A percentile compares a stretch with the other conserved stretches of the same genome.
Evolutionary conservation across 2,113 vertebrate species (phyloP).

Genomic region (Albula glossodonta): DNA sequence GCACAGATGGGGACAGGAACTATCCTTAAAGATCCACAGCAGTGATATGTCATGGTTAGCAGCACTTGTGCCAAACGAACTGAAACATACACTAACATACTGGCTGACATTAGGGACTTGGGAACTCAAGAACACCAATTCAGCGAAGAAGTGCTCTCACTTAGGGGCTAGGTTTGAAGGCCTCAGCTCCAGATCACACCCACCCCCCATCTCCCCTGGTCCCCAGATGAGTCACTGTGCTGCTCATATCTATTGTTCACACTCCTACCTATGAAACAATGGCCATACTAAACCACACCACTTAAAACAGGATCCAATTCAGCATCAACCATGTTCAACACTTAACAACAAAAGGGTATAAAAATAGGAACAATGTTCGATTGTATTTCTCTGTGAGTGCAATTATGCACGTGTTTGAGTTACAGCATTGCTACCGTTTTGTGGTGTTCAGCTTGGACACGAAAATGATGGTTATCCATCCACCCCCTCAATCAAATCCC

Average conservation of each 20-base stretch:
- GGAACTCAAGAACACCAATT: background rate
- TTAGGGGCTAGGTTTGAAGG: background rate
- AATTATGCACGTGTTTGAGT: background rate
- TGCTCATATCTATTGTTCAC: background rate
- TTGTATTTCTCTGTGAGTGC: background rate
- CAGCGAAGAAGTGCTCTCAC: background rate
- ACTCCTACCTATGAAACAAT: background rate
- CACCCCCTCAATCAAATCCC: background rate
- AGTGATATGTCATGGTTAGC: background rate
- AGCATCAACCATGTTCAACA: no score
- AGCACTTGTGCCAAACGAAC: background rate
- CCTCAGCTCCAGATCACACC: no score
- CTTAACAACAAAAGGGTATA: no score
- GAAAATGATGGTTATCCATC: background rate
- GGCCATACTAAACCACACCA: no score
- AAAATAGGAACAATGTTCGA: no score
- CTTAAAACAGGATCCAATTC: no score
- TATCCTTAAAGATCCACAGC: background rate
- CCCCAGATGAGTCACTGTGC: background rate
- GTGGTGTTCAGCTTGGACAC: background rate
- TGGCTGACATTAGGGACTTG: background rate
- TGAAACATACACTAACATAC: background rate
- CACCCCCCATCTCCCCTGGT: background rate
- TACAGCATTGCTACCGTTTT: background rate
- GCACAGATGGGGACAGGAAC: background rate